Conservation (phyloP, 92 coral and sea anemone species). For the Phenganax marumi region DNA sequence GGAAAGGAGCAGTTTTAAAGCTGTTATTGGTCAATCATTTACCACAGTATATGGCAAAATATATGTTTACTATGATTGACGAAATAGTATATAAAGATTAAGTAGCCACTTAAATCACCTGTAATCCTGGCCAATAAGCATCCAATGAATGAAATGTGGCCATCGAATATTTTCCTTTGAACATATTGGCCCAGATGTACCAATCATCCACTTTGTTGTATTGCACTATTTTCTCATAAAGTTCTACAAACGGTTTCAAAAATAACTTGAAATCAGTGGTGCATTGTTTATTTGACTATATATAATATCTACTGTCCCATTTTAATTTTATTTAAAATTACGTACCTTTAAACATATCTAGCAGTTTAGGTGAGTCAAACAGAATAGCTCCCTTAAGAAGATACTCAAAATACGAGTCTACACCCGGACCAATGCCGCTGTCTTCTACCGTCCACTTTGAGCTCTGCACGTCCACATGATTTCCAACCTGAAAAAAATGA, state of each 20-base stretch:
- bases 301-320: background rate
- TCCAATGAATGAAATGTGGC: slow-evolving; percentile 94
- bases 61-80: background rate
- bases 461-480: slow-evolving; percentile 84
- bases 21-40: background rate
- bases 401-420: slow-evolving; percentile 95
- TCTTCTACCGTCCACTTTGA: slow-evolving; percentile 96
- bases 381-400: slow-evolving; percentile 92
- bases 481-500: slow-evolving; percentile 72
- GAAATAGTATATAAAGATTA: background rate
- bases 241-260: slow-evolving; percentile 49
- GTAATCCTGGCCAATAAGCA: slow-evolving; percentile 99
- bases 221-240: slow-evolving; percentile 76
- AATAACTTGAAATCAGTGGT: background rate
- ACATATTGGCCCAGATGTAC: slow-evolving; percentile 99
- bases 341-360: slow-evolving; percentile 98
- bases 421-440: slow-evolving; percentile 99
- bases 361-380: slow-evolving; percentile 74
- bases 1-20: background rate
- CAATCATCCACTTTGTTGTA: slow-evolving; percentile 84
- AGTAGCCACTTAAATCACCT: slow-evolving; percentile 55
- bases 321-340: background rate
- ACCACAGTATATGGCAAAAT: background rate
- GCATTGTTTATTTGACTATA: background rate
- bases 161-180: slow-evolving; percentile 88